phyloP scores from a whole-genome alignment of 2,888 invertebrate genomes.

The Heliconius ismenius region DNA sequence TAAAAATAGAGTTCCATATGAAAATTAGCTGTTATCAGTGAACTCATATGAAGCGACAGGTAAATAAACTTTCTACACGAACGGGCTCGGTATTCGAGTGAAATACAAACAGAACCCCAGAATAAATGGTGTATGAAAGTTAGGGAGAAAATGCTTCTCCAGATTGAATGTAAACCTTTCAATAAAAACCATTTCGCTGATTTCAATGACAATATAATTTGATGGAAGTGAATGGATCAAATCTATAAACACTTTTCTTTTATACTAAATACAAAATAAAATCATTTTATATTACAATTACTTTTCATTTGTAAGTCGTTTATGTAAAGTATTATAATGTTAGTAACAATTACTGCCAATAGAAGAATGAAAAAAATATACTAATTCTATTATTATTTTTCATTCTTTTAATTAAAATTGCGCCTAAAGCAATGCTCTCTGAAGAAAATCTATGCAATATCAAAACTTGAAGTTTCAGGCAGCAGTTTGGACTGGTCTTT shows the following conservation, averaged over 20 bases:
- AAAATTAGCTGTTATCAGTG: conserved; percentile 42
- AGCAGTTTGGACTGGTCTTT: not conserved
- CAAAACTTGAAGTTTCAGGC: not conserved
- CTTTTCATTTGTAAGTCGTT: not conserved
- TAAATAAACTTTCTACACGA: conserved; percentile 66
- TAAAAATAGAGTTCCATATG: not conserved
- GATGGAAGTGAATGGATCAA: conserved; percentile 39
- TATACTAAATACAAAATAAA: conserved; percentile 36
- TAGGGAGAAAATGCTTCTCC: conserved; percentile 49
- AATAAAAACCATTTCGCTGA: conserved; percentile 48
- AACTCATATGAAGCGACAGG: conserved; percentile 59
- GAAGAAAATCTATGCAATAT: not conserved
- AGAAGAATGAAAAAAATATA: not conserved
- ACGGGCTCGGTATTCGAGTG: conserved; percentile 58
- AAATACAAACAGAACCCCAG: conserved; percentile 65
- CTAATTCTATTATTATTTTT: not conserved
- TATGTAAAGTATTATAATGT: not conserved
- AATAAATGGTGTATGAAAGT: conserved; percentile 62
- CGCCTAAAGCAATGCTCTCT: not conserved
- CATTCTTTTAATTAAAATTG: not conserved
- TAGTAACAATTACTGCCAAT: no score
- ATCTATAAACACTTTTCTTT: conserved; percentile 35
- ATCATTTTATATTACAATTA: not conserved
- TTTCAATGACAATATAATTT: conserved; percentile 45
- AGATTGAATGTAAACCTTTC: conserved; percentile 49